phyloP scores from a whole-genome alignment of 2,113 vertebrate genomes.

The Oryzias javanicus region DNA sequence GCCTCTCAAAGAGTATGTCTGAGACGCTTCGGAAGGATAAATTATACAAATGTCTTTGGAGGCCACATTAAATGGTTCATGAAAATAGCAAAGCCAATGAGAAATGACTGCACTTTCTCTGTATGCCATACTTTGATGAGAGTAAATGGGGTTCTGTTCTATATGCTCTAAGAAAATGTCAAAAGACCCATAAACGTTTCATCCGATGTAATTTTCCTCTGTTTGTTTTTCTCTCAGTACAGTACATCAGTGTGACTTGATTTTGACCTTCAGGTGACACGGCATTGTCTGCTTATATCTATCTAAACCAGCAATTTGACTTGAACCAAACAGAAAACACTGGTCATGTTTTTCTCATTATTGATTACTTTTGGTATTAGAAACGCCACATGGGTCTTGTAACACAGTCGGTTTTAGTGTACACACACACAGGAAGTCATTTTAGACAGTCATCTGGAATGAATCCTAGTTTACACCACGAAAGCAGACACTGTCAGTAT shows the following conservation, averaged over 20 bases:
- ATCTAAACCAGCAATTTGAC: conserved; percentile 30
- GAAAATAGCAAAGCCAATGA: conserved; percentile 51
- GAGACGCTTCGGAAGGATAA: conserved; percentile 58
- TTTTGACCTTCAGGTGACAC: conserved; percentile 17
- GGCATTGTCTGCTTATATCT: conserved; percentile 11
- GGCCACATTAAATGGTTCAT: conserved; percentile 67
- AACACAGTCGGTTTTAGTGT: conserved; percentile 29
- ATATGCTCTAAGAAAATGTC: conserved; percentile 49
- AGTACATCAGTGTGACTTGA: conserved; percentile 6
- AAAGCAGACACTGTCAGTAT: conserved; percentile 52
- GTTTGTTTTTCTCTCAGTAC: conserved; percentile 5
- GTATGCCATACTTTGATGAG: conserved; percentile 51
- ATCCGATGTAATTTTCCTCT: conserved; percentile 10
- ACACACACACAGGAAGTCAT: conserved; percentile 19
- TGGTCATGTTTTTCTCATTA: conserved; percentile 35
- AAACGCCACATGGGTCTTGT: conserved; percentile 40
- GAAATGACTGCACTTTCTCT: conserved; percentile 42
- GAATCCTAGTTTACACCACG: conserved; percentile 42
- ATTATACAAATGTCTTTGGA: conserved; percentile 61
- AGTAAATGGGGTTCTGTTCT: conserved; percentile 51
- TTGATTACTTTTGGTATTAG: conserved; percentile 45
- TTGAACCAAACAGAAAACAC: conserved; percentile 29
- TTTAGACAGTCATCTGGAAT: conserved; percentile 43
- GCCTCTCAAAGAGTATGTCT: conserved; percentile 31
- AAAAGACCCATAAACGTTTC: conserved; percentile 33